Evolutionary conservation across 2,797 vertebrate species (phyloP), one percentile per base, ranked within the genome.

Genomic region (Salmo trutta): DNA sequence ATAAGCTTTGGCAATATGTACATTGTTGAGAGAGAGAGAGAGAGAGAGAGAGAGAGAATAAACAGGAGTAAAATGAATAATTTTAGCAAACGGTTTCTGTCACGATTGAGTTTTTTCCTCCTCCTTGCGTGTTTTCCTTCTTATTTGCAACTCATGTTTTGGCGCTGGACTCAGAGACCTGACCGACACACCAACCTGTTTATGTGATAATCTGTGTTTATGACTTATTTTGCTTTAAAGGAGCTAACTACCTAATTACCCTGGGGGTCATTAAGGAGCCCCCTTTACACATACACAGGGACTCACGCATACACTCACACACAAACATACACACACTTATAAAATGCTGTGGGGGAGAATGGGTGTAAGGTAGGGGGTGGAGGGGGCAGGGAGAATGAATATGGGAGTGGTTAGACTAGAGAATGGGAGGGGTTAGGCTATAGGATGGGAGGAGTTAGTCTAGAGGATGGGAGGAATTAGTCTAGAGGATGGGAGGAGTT

Each of bases 31-130:
- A 33, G 4, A 33, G 31, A 4, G 31, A 36, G 33, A 36, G 33
- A 36, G 33, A 36, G 33, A 5, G 5, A 36, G 24, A 24, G 24
- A 24, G 24, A 24, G 24, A 24, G 85, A 91, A 91, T 92, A 92
- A 91, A 92, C 91, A 91, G 10, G 88, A 89, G 90, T 90, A 90
- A 92, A 93, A 92, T 91, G 79, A 92, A 93, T 91, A 91, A 91
- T 92, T 93, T 91, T 89, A 89, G 85, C 87, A 90, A 91, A 91
- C 82, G 10, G 8, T 47, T 47, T 47, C 41, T 47, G 8, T 47
- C 41, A 47, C 41, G 2, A 47, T 47, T 47, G 0, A 77, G 69
- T 82, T 80, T 86, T 83, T 73, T 53, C 16, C 51, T 69, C 68
- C 41, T 36, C 52, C 36, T 24, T 33, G n/a, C 1, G 10, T 71